A percentile compares a stretch with the other conserved stretches of the same genome.
Conservation (phyloP, 2,797 vertebrate species). For the Gadopsis marmoratus region DNA sequence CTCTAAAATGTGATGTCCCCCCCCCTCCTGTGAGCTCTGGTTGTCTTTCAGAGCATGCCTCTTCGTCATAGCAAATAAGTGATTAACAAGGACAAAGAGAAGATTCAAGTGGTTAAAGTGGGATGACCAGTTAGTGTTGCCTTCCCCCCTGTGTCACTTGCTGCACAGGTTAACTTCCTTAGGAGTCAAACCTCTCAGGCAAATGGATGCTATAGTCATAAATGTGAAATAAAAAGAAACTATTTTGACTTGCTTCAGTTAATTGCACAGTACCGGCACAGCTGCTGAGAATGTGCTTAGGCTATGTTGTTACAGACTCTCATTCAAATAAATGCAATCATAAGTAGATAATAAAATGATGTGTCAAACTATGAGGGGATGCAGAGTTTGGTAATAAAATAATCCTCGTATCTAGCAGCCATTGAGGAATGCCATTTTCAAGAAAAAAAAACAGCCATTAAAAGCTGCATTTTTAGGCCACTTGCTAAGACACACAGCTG, state of each 20-base stretch:
- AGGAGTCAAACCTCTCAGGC: neutral
- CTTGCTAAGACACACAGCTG: neutral
- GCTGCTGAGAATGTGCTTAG: too few relatives aligned
- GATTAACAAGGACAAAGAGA: conserved; percentile 26
- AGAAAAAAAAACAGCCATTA: neutral
- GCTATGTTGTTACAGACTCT: neutral
- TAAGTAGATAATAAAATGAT: neutral
- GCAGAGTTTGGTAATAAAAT: neutral
- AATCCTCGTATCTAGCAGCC: too few relatives aligned
- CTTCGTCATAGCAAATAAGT: neutral
- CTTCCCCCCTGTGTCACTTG: neutral
- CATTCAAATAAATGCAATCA: neutral
- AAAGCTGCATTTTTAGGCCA: neutral
- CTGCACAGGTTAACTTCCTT: neutral
- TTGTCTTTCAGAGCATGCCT: neutral
- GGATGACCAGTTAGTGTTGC: neutral
- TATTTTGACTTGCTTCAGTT: conserved; percentile 2
- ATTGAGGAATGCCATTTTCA: neutral
- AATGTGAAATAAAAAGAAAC: neutral
- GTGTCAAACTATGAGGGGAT: neutral
- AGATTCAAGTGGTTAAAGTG: neutral
- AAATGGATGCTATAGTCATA: neutral
- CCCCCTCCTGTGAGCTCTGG: neutral
- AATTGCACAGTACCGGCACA: neutral
- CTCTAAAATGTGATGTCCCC: neutral